phyloP scores from a whole-genome alignment of 2,797 vertebrate species.

The Gadopsis bispinosus region DNA sequence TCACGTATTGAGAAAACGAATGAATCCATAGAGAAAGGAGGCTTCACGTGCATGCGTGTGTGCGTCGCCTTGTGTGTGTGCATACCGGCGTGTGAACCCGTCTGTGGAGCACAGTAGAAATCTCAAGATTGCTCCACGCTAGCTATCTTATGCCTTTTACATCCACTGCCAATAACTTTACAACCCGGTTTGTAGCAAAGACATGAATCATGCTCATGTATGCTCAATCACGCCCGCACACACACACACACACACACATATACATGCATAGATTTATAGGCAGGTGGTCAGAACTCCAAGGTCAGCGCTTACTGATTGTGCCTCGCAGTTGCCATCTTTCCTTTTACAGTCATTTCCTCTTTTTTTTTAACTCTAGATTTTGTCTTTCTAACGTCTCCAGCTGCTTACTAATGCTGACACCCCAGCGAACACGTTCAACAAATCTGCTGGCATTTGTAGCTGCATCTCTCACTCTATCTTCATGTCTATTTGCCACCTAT shows the following conservation, averaged over 20 bases:
- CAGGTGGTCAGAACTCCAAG: constrained; percentile 69
- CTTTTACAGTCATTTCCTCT: constrained; percentile 29
- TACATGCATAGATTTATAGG: constrained; percentile 63
- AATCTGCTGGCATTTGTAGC: constrained; percentile 49
- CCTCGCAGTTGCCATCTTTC: constrained; percentile 39
- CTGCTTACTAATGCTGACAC: constrained; percentile 42
- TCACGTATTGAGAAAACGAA: constrained; percentile 72
- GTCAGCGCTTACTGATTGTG: constrained; percentile 73
- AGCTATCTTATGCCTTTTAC: constrained; percentile 69
- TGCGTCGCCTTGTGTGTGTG: constrained; percentile 9
- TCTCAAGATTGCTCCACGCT: constrained; percentile 73
- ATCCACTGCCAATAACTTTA: constrained; percentile 69
- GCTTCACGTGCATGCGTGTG: constrained; percentile 14
- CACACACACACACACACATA: constrained; percentile 8
- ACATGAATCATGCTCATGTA: constrained; percentile 63
- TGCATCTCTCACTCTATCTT: constrained; percentile 38
- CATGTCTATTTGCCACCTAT: constrained; percentile 29
- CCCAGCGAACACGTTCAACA: constrained; percentile 38
- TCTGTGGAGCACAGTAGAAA: constrained; percentile 50
- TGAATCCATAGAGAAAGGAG: constrained; percentile 66
- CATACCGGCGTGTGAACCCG: constrained; percentile 28
- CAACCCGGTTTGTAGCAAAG: constrained; percentile 52
- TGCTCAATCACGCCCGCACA: not conserved
- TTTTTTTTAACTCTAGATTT: constrained; percentile 35
- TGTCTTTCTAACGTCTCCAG: constrained; percentile 40